phyloP scores from a whole-genome alignment of 2,797 vertebrate species.

The Meriones psammophilus region DNA sequence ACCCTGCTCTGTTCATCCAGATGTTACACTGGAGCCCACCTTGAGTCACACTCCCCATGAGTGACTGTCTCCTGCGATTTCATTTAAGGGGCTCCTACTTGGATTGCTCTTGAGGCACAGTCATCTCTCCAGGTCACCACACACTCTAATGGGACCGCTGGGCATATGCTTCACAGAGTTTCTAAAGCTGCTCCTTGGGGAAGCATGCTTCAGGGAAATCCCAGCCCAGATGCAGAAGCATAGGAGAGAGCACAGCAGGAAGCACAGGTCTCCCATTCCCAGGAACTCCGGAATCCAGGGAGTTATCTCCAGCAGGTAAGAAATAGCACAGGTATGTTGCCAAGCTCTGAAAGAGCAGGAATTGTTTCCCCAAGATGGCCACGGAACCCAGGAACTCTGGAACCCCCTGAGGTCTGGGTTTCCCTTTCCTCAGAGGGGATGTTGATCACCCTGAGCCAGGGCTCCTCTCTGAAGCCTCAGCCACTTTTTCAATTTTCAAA shows the following conservation, averaged over 20 bases:
- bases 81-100: not conserved
- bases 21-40: not conserved
- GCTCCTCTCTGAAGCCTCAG: not conserved
- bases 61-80: not conserved
- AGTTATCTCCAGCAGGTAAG: not conserved
- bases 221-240: not conserved
- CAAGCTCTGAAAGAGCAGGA: not conserved
- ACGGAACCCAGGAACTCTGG: not conserved
- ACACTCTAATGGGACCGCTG: constrained; percentile 62
- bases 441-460: not conserved
- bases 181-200: constrained; percentile 27
- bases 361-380: not conserved
- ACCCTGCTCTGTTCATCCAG: not conserved
- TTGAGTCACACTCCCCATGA: not conserved
- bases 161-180: constrained; percentile 72
- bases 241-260: not conserved
- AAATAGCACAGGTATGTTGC: not conserved
- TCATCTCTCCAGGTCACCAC: not conserved
- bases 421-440: not conserved
- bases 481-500: not conserved
- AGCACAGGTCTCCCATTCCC: not conserved
- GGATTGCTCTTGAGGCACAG: constrained; percentile 3
- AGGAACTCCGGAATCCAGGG: not conserved
- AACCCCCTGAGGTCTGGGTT: not conserved
- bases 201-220: constrained; percentile 57